phyloP scores from a whole-genome alignment of 1,140 invertebrate species.

The Leptopilina clavipes region DNA sequence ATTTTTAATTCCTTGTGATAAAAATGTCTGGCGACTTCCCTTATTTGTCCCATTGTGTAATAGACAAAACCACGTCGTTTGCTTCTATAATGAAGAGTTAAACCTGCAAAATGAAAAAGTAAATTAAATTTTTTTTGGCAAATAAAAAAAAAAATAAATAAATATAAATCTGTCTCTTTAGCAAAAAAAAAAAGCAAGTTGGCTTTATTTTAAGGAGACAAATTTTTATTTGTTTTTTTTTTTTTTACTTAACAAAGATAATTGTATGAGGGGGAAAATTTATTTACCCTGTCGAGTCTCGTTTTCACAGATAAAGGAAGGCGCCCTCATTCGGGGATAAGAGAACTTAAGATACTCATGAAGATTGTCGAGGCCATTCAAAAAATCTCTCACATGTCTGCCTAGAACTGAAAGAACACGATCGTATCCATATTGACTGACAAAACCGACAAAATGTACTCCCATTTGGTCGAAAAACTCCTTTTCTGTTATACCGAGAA shows the following conservation, averaged over 20 bases:
- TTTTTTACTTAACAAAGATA: too few species aligned
- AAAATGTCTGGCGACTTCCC: constrained; percentile 92
- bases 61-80: constrained; percentile 94
- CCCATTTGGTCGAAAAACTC: constrained; percentile 95
- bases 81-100: constrained; percentile 94
- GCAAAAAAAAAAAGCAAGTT: too few species aligned
- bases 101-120: constrained; percentile 73
- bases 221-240: too few species aligned
- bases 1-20: constrained; percentile 96
- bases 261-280: too few species aligned
- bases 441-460: constrained; percentile 91
- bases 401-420: constrained; percentile 91
- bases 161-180: too few species aligned
- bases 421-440: constrained; percentile 97
- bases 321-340: constrained; percentile 93
- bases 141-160: too few species aligned
- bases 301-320: constrained; percentile 97
- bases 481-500: constrained; percentile 87
- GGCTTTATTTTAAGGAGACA: too few species aligned
- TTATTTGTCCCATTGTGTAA: constrained; percentile 97
- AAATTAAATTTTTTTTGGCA: too few species aligned
- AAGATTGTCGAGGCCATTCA: constrained; percentile 96
- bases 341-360: constrained; percentile 98
- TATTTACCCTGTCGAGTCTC: constrained; percentile 84
- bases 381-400: constrained; percentile 94